Evolutionary conservation across 2,113 vertebrate genomes (phyloP).

Genomic region (Coreoperca whiteheadi): DNA sequence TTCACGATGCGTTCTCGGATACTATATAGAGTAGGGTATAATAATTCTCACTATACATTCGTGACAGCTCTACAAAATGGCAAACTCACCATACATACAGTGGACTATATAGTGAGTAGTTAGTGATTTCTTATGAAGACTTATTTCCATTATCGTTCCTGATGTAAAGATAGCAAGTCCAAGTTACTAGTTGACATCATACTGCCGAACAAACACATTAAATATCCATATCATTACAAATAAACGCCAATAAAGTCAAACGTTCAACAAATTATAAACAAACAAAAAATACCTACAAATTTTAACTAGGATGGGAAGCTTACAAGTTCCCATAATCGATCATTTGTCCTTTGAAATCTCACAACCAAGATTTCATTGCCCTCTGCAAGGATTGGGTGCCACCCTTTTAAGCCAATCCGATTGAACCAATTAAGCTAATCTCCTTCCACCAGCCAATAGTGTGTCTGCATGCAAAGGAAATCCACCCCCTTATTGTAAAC

Average conservation of each 20-base stretch:
- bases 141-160: not conserved
- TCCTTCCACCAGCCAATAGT: conserved; percentile 5
- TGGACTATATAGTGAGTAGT: too few species aligned
- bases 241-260: not conserved
- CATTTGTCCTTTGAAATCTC: not conserved
- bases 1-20: too few species aligned
- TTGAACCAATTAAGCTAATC: not conserved
- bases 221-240: not conserved
- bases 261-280: not conserved
- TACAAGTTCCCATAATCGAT: not conserved
- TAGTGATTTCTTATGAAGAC: too few species aligned
- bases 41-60: too few species aligned
- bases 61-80: too few species aligned
- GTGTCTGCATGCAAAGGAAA: conserved; percentile 20
- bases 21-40: too few species aligned
- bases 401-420: not conserved
- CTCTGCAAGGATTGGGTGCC: not conserved
- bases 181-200: too few species aligned
- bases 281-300: too few species aligned
- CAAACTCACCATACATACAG: too few species aligned
- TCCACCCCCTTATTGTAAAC: conserved; percentile 14
- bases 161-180: not conserved
- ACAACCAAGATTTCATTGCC: not conserved
- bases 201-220: not conserved
- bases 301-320: not conserved